A percentile compares a stretch with the other conserved stretches of the same genome.
phyloP scores from a whole-genome alignment of 2,797 vertebrate genomes.

The Sebastes oblongus region DNA sequence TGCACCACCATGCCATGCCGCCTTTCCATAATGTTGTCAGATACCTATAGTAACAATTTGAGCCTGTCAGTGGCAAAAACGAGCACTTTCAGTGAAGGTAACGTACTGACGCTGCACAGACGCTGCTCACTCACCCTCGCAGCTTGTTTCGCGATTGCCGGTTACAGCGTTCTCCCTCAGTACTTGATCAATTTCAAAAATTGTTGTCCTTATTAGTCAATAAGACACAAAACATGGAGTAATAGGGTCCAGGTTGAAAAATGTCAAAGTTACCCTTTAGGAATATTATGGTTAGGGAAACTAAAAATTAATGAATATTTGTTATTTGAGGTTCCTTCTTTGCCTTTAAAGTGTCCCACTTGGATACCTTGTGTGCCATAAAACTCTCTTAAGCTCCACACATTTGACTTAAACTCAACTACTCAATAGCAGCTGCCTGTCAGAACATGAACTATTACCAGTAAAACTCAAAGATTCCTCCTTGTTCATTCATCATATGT shows the following conservation, averaged over 20 bases:
- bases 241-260: neutral
- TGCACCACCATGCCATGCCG: too few relatives aligned
- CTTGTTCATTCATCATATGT: neutral
- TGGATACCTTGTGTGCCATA: neutral
- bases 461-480: neutral
- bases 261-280: neutral
- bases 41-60: neutral
- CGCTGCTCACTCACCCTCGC: too few relatives aligned
- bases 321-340: neutral
- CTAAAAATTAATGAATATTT: neutral
- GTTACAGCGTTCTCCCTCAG: too few relatives aligned
- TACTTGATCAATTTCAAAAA: neutral
- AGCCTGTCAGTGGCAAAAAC: neutral
- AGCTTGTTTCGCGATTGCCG: too few relatives aligned
- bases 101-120: too few relatives aligned
- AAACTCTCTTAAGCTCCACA: neutral
- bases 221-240: neutral
- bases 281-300: neutral
- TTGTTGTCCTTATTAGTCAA: rapidly evolving
- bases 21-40: too few relatives aligned
- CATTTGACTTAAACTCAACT: neutral
- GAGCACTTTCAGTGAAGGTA: too few relatives aligned
- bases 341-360: neutral
- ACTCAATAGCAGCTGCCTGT: neutral
- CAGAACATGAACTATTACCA: neutral